Conservation (phyloP, 2,797 vertebrate species). For the Anguilla megastoma region DNA sequence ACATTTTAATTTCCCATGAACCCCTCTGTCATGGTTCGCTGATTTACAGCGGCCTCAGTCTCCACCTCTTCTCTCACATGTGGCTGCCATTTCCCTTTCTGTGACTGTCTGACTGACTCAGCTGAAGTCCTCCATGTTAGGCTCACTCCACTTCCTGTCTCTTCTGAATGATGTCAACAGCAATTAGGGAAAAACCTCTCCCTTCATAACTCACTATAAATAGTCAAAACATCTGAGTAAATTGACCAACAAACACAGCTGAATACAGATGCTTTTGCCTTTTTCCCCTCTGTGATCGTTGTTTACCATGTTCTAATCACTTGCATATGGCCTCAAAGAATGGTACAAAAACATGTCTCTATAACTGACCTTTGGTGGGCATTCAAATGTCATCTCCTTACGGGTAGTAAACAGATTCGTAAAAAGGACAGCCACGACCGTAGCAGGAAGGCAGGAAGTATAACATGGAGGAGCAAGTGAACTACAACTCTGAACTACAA, state of each 20-base stretch:
- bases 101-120: constrained; percentile 16
- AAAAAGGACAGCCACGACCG: neutral
- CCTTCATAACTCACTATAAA: constrained; percentile 14
- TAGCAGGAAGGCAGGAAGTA: neutral
- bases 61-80: constrained; percentile 28
- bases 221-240: neutral
- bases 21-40: neutral
- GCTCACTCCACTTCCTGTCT: neutral
- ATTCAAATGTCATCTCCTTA: neutral
- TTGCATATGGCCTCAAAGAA: constrained; percentile 17
- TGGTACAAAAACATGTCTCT: neutral
- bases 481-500: neutral
- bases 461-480: neutral
- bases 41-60: constrained; percentile 22
- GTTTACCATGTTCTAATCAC: constrained; percentile 8
- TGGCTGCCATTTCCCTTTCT: neutral
- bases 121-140: neutral
- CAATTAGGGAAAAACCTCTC: constrained; percentile 29
- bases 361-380: neutral
- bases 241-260: neutral
- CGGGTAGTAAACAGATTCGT: neutral
- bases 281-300: neutral
- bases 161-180: constrained; percentile 9
- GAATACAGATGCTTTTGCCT: too few species aligned
- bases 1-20: constrained; percentile 26